These are phyloP conservation scores for Chlorops oryzae DNA, from an alignment of 1,140 invertebrate genomes.

Conservation along the genomic window DNA sequence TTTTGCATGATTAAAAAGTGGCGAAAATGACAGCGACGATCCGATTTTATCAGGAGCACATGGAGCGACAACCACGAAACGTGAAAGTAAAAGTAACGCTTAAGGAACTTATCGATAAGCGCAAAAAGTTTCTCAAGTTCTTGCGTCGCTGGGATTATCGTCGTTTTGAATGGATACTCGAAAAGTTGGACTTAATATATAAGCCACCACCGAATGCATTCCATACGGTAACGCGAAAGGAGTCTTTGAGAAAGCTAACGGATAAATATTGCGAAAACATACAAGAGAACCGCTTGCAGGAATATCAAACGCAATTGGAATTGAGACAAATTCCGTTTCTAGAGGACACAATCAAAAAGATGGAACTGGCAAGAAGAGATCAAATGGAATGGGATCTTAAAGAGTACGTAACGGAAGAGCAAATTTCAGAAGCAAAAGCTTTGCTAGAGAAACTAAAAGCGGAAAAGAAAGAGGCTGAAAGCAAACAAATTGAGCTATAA, in stretches of 20 bases:
- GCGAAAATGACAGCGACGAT: slow-evolving; percentile 54
- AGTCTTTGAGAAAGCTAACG: slow-evolving; percentile 59
- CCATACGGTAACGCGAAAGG: slow-evolving; percentile 59
- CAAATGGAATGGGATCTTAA: slow-evolving; percentile 59
- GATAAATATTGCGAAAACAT: slow-evolving; percentile 62
- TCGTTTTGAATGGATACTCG: slow-evolving; percentile 79
- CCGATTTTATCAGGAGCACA: slow-evolving; percentile 51
- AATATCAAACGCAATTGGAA: slow-evolving; percentile 58
- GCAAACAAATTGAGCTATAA: slow-evolving; percentile 6
- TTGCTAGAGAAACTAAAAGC: slow-evolving; percentile 50
- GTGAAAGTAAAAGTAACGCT: slow-evolving; percentile 52
- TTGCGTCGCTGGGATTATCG: slow-evolving; percentile 71
- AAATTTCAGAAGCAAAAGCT: slow-evolving; percentile 56
- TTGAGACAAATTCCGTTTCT: slow-evolving; percentile 63
- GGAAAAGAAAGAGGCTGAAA: slow-evolving; percentile 20
- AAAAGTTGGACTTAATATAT: slow-evolving; percentile 71
- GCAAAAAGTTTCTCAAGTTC: slow-evolving; percentile 64
- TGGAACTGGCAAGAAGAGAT: slow-evolving; percentile 65
- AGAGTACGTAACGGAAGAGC: slow-evolving; percentile 58
- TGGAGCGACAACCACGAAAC: slow-evolving; percentile 52
- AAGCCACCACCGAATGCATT: slow-evolving; percentile 55
- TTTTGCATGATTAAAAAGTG: too few relatives aligned
- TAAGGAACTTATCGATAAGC: slow-evolving; percentile 68
- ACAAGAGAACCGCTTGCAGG: slow-evolving; percentile 56
- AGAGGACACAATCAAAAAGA: slow-evolving; percentile 54